phyloP scores from a whole-genome alignment of 1,140 invertebrate species.

The Philaenus spumarius region DNA sequence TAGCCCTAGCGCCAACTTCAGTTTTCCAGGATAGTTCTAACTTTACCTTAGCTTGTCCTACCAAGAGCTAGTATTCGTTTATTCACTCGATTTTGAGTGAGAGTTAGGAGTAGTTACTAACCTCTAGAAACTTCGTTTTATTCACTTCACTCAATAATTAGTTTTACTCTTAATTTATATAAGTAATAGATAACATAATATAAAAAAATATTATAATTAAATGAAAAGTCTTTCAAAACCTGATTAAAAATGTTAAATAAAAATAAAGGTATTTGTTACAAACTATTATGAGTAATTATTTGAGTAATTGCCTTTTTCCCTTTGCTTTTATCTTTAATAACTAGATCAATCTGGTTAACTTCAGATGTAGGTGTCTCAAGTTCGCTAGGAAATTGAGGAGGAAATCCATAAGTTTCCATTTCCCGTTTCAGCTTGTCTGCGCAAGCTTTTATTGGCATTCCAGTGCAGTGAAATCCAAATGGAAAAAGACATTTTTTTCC shows the following conservation, averaged over 20 bases:
- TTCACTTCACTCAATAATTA: no score
- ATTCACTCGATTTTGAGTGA: no score
- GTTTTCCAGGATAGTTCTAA: no score
- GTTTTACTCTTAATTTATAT: no score
- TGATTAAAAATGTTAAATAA: slow-evolving; percentile 6
- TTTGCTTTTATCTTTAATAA: slow-evolving; percentile 92
- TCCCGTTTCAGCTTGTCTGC: slow-evolving; percentile 96
- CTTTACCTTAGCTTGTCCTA: no score
- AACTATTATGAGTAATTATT: background rate
- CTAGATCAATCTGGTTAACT: slow-evolving; percentile 46
- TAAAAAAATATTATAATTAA: no score
- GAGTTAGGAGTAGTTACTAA: no score
- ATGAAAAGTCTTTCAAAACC: no score
- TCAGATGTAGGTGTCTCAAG: slow-evolving; percentile 38
- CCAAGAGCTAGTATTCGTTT: no score
- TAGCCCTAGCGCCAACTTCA: no score
- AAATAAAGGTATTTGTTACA: background rate
- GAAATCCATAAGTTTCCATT: slow-evolving; percentile 86
- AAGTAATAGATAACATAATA: no score
- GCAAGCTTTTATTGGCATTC: slow-evolving; percentile 95
- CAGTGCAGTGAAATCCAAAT: slow-evolving; percentile 98
- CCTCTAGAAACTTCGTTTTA: no score
- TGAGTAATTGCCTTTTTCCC: slow-evolving; percentile 75
- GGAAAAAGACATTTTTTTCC: slow-evolving; percentile 93
- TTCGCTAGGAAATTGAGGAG: slow-evolving; percentile 79